Conservation (phyloP, 1,140 invertebrate species). For the Aphaenogaster floridana region DNA sequence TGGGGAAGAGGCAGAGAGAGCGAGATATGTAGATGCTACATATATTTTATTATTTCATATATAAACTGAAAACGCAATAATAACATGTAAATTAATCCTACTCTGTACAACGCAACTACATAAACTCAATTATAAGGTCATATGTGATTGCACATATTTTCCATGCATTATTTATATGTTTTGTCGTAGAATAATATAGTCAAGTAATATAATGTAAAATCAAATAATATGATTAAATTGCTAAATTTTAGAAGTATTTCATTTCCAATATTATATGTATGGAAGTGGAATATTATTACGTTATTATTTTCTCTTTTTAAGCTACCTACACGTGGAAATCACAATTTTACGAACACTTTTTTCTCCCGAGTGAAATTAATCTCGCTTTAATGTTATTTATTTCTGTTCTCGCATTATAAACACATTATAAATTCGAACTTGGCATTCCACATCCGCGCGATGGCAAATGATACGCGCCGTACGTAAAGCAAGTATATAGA, state of each 20-base stretch:
- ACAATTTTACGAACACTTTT: background rate
- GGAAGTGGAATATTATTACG: background rate
- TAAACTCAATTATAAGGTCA: conserved; percentile 19
- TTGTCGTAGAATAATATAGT: background rate
- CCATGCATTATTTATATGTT: conserved; percentile 1
- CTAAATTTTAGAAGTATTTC: background rate
- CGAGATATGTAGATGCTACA: background rate
- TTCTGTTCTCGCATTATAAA: background rate
- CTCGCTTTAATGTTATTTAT: background rate
- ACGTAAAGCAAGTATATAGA: background rate
- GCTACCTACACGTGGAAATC: background rate
- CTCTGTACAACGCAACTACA: background rate
- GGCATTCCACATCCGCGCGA: background rate
- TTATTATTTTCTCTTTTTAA: background rate
- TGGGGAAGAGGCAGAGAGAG: background rate
- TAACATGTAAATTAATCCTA: conserved; percentile 2
- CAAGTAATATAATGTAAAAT: background rate
- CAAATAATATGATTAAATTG: conserved; percentile 3
- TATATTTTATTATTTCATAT: conserved; percentile 24
- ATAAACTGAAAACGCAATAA: conserved; percentile 16
- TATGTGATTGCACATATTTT: conserved; percentile 26
- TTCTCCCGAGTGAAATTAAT: background rate
- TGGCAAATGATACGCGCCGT: background rate
- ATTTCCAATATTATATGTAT: background rate
- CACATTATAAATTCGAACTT: background rate